Evolutionary conservation across 2,888 invertebrate species (phyloP), one percentile per base, ranked within the genome.

Genomic region (Hoplodrina blanda): DNA sequence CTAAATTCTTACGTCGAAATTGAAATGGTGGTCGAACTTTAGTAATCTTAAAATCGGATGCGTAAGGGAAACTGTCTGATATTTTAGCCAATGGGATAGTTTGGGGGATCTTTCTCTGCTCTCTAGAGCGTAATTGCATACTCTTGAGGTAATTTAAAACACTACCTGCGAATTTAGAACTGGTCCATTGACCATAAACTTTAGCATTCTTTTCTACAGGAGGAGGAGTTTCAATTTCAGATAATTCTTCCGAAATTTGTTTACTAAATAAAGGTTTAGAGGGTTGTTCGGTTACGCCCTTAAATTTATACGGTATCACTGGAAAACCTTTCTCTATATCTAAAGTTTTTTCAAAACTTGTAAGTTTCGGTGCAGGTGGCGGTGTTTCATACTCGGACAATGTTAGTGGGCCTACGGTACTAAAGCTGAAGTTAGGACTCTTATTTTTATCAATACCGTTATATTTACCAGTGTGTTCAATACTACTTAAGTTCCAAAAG

Each of bases 101-200:
- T 69, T 89, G 78, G 2, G 93, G 93, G 7, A 91, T 73, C 82
- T 88, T 92, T 59, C 83, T 90, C n/a, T 84, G 77, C 46, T 91
- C 90, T 71, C 82, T 90, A 10, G 87, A 85, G 53, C 91, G 85
- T 57, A 88, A 87, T 68, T 93, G 93, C 1, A 91, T 91, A 69
- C 85, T 92, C 88, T 94, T 95, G 0, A 96, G 79, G 81, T 94
- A 94, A 86, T 94, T 92, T 74, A 95, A 87, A 30, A 95, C 94
- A 68, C 82, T 93, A 1, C 91, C 91, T 15, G 94, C 94, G 83
- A 92, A 94, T 80, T 92, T 93, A 1, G 94, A 91, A 81, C 91
- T 91, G 10, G 92, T 91, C 94, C 94, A 94, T 76, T 94, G 94
- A 4, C 93, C 93, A 68, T 92, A 94, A 13, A 92, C 90, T 78